Base-by-base conservation (phyloP, 2,888 invertebrate species). In the Cenopis cana region DNA sequence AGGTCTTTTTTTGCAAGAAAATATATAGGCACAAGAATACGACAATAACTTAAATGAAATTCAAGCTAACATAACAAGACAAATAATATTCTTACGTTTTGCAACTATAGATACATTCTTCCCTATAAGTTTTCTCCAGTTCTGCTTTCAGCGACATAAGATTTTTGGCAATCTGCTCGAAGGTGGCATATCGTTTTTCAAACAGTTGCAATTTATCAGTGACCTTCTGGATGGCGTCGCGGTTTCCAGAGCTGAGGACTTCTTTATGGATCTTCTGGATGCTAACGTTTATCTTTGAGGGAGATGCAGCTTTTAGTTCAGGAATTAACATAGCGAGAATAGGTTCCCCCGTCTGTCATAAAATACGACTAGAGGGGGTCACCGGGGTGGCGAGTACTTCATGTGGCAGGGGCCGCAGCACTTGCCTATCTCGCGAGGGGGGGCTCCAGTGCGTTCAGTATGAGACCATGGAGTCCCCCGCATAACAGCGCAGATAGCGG, bases 181-280 rank as follows among this genome's bases (percentile, higher is more conserved):
- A 88, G 0, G 88, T 86, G 5, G 20, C 52, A 20, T 64, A 64
- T 20, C 52, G 52, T 10, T n/a, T 54, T 20, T 52, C 38, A 17
- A n/a, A 38, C n/a, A 24, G 0, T 66, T 29, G 4, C 87, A 49
- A 38, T 76, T 83, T 5, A 64, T 72, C 36, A 75, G 73, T 75
- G 0, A 91, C 64, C 0, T 81, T 79, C 2, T 74, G 20, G 0
- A 83, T 65, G 0, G 84, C 78, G 1, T 75, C 73, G 0, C 78
- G 75, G n/a, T 74, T 73, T n/a, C 82, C 81, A 5, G 77, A 78
- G 46, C 76, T 71, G 36, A 79, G 78, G 46, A 91, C 85, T 76
- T 84, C 87, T 1, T 77, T 70, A 65, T 76, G 82, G 54, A 89
- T 72, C 29, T 75, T 75, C 0, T 83, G 76, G 60, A 70, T 72